These are phyloP conservation scores for Scylla paramamosain DNA, from an alignment of 1,140 invertebrate genomes.

Conservation along the genomic window DNA sequence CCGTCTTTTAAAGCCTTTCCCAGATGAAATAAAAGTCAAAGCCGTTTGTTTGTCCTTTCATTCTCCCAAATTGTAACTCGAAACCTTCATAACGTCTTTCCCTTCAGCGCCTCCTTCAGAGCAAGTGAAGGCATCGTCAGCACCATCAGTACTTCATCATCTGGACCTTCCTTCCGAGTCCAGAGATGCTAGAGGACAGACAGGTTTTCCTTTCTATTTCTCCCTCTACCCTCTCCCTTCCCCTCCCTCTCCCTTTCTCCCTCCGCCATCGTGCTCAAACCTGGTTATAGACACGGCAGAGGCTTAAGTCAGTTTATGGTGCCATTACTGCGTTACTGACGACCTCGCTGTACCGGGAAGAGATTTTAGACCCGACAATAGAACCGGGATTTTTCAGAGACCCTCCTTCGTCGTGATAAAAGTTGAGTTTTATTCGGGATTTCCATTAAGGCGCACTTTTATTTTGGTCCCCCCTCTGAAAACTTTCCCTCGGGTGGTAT, in stretches of 20 bases:
- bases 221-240: not conserved
- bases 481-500: not conserved
- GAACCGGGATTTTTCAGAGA: not conserved
- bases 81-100: too few relatives aligned
- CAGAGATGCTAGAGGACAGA: too few relatives aligned
- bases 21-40: too few relatives aligned
- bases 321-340: not conserved
- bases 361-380: conserved; percentile 1
- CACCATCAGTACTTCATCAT: too few relatives aligned
- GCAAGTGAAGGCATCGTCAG: too few relatives aligned
- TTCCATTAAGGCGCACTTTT: not conserved
- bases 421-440: conserved; percentile 2
- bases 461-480: not conserved
- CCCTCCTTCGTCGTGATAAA: not conserved
- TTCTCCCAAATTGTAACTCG: too few relatives aligned
- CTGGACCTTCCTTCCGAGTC: too few relatives aligned
- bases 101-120: too few relatives aligned
- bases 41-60: too few relatives aligned
- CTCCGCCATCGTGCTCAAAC: not conserved
- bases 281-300: not conserved
- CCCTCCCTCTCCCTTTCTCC: not conserved
- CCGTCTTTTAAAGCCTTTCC: too few relatives aligned
- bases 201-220: not conserved
- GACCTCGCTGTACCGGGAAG: not conserved
- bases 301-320: conserved; percentile 13